Base-by-base conservation (phyloP, 2,113 vertebrate species). In the Oenanthe melanoleuca region DNA sequence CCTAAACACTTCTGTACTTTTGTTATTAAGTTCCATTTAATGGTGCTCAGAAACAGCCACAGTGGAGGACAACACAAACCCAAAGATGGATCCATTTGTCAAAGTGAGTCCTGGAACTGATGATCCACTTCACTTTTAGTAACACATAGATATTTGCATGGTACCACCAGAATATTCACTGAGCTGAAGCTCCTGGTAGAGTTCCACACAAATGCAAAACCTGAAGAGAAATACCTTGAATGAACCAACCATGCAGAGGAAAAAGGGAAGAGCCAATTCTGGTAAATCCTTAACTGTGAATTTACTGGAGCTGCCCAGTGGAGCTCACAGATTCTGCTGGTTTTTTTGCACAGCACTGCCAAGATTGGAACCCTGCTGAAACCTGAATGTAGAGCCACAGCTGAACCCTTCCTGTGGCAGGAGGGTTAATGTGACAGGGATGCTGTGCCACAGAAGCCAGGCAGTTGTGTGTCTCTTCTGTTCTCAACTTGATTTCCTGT, bases 401-500 rank as follows among this genome's bases (percentile, higher is more conserved):
- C 66, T 64, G 67, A 53, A 57, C 18, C 55, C 38, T 63, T 70
- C 66, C 70, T 52, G 33, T 26, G 44, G 42, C 18, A 37, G 31
- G 25, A 64, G n/a, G 38, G 64, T 88, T 66, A 52, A 71, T n/a
- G n/a, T 55, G 37, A 72, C 52, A 89, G 52, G 18, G 63, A 52
- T 60, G 47, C 79, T 63, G 63, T 49, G 55, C 50, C 59, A 80
- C 60, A 92, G 81, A 49, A 88, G 24, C 59, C 1, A 1, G 26
- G 11, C 60, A 34, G 73, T 67, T 56, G n/a, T 70, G 53, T 26
- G 11, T 72, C 57, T 75, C 53, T 65, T 89, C 80, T 89, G 81
- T 49, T 94, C 89, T 64, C 79, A 73, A 45, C 73, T 59, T 82
- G 50, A 94, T 89, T 95, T 92, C 44, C 83, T 64, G 14, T 56